A percentile compares a stretch with the other conserved stretches of the same genome.
Conservation (phyloP, 2,113 vertebrate genomes). For the Pterocles burchelli region DNA sequence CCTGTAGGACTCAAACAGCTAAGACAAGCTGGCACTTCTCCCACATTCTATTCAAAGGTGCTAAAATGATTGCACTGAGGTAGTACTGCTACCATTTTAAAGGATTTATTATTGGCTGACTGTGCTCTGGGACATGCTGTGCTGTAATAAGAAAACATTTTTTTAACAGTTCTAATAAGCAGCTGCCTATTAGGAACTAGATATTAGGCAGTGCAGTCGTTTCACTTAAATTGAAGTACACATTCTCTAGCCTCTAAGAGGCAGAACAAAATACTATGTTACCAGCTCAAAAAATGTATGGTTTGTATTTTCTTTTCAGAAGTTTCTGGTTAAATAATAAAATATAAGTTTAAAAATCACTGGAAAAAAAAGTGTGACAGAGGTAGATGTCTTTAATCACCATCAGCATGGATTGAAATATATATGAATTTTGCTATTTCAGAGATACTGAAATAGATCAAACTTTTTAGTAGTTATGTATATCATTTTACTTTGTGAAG, state of each 20-base stretch:
- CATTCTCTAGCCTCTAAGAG: not conserved
- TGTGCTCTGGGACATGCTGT: not conserved
- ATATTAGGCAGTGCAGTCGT: not conserved
- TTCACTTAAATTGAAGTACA: conserved; percentile 40
- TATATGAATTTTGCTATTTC: not conserved
- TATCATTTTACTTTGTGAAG: conserved; percentile 32
- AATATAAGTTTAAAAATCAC: conserved; percentile 2
- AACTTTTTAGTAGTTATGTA: conserved; percentile 32
- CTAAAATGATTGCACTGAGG: not conserved
- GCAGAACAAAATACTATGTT: conserved; percentile 11
- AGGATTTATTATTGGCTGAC: not conserved
- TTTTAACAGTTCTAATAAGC: not conserved
- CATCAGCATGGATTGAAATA: conserved; percentile 18
- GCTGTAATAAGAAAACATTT: not conserved
- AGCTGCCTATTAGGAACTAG: not conserved
- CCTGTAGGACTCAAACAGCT: not conserved
- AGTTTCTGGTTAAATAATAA: not conserved
- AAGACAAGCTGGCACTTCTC: not conserved
- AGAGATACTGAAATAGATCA: not conserved
- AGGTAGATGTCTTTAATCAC: conserved; percentile 26
- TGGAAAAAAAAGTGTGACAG: not conserved
- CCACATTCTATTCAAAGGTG: rapidly evolving
- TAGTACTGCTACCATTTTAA: not conserved
- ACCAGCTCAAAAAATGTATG: not conserved
- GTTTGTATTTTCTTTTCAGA: conserved; percentile 6